Conservation (phyloP, 2,888 invertebrate genomes). For the Coleophora deauratella region DNA sequence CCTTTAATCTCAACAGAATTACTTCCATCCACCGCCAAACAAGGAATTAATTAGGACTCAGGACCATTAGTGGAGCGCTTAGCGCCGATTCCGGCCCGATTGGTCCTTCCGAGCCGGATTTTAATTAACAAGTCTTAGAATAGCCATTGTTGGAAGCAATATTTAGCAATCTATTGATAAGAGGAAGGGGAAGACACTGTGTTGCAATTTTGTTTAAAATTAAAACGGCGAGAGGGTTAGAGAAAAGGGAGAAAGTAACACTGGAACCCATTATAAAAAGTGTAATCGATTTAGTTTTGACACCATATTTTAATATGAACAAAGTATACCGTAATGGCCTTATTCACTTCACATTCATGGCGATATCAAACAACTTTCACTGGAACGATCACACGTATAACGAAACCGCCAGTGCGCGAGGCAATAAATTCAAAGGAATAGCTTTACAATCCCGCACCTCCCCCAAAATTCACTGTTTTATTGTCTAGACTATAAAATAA, state of each 20-base stretch:
- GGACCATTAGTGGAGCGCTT: background rate
- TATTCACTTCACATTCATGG: constrained; percentile 10
- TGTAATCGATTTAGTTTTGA: too few species aligned
- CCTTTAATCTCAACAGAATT: background rate
- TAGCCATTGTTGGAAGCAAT: constrained; percentile 1
- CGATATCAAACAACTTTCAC: constrained; percentile 15
- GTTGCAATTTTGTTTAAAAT: too few species aligned
- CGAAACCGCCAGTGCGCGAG: constrained; percentile 12
- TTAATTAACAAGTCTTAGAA: constrained; percentile 9
- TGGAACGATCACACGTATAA: constrained; percentile 19
- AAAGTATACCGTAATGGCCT: too few species aligned
- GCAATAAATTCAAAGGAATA: constrained; percentile 32
- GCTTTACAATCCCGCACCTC: constrained; percentile 25
- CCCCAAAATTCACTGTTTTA: constrained; percentile 35
- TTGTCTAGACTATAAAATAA: constrained; percentile 48
- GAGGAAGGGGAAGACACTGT: constrained; percentile 10
- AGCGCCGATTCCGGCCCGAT: background rate
- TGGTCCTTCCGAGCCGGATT: background rate
- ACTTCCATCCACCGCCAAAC: background rate
- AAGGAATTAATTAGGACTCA: background rate
- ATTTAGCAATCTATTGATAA: background rate
- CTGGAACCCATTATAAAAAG: too few species aligned
- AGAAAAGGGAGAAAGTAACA: background rate
- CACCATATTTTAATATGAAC: too few species aligned
- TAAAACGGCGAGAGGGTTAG: background rate